Evolutionary conservation across 2,113 vertebrate species (phyloP), one percentile per base, ranked within the genome.

Genomic region (Gadus macrocephalus): DNA sequence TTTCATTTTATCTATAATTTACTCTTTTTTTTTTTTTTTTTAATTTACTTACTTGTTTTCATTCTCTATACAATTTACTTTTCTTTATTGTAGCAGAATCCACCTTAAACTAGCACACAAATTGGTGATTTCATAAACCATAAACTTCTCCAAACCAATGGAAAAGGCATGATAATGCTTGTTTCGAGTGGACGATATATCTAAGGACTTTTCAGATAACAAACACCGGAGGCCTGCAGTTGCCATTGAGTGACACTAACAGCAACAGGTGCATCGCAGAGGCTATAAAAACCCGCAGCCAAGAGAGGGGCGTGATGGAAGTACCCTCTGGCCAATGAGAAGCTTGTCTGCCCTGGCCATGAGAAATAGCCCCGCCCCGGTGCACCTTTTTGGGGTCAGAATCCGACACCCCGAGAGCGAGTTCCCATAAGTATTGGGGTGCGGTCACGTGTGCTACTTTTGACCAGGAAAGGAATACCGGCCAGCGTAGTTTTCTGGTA

Each of bases 391-490:
- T 88, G 81, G 91, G 90, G 72, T 79, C 85, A 82, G 84, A 91
- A 91, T 84, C 77, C 38, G 86, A 92, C 83, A 90, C 84, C 80
- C 83, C 62, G 62, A 83, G 81, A 69, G 80, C 75, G 59, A 79
- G 83, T 86, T 84, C 88, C 78, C 85, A 85, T 94, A 93, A 89
- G 91, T 93, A 93, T 91, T 90, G 88, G 89, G 88, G 87, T 83
- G 88, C 81, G 83, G 90, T 93, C 92, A 93, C 92, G 91, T 93
- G 91, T 81, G 75, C 15, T 63, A 84, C 88, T 89, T 89, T 92
- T 92, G 91, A 94, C 91, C 91, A 93, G 92, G 90, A 90, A 87
- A 92, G 87, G 88, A 92, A 87, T 88, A 90, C 88, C 87, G 88
- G 15, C 55, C 15, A 86, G 82, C 88, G 83, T 83, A 83, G 84